Conservation (phyloP, 2,888 invertebrate species). For the Hylaea fasciaria region DNA sequence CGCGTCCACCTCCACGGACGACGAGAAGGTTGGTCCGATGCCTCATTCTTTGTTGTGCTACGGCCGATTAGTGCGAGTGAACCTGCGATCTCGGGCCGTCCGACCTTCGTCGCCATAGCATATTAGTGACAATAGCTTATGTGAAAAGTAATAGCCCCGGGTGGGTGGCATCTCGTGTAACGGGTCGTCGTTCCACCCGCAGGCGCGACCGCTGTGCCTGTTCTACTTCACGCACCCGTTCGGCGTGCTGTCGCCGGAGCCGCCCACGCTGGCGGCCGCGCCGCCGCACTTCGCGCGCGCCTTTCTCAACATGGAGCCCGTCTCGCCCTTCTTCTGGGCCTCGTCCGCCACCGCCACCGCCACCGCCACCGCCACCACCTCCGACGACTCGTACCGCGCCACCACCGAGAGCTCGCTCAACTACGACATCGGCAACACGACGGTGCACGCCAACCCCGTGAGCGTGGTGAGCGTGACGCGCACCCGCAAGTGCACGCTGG, state of each 20-base stretch:
- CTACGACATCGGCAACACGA: slow-evolving; percentile 55
- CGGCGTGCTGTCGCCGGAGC: slow-evolving; percentile 81
- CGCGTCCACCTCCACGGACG: slow-evolving; percentile 80
- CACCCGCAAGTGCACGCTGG: slow-evolving; percentile 49
- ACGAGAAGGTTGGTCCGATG: slow-evolving; percentile 63
- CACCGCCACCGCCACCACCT: slow-evolving; percentile 45
- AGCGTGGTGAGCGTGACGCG: slow-evolving; percentile 48
- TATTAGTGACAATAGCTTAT: too few species aligned
- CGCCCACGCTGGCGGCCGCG: slow-evolving; percentile 60
- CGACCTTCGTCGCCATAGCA: too few species aligned
- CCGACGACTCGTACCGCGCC: slow-evolving; percentile 51
- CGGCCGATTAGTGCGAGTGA: too few species aligned
- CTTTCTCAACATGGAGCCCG: slow-evolving; percentile 66
- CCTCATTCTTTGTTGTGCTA: too few species aligned
- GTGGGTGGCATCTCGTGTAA: too few species aligned
- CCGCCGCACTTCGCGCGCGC: slow-evolving; percentile 59
- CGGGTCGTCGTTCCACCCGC: slow-evolving; percentile 23
- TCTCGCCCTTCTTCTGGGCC: slow-evolving; percentile 58
- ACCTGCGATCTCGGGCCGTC: too few species aligned
- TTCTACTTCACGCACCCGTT: slow-evolving; percentile 85
- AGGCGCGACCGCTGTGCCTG: slow-evolving; percentile 81
- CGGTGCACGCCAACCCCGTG: slow-evolving; percentile 56
- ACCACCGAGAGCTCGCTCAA: slow-evolving; percentile 29
- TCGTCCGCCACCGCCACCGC: slow-evolving; percentile 38
- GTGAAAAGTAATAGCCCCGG: too few species aligned